phyloP scores from a whole-genome alignment of 1,140 invertebrate genomes.

The Cotesia glomerata region DNA sequence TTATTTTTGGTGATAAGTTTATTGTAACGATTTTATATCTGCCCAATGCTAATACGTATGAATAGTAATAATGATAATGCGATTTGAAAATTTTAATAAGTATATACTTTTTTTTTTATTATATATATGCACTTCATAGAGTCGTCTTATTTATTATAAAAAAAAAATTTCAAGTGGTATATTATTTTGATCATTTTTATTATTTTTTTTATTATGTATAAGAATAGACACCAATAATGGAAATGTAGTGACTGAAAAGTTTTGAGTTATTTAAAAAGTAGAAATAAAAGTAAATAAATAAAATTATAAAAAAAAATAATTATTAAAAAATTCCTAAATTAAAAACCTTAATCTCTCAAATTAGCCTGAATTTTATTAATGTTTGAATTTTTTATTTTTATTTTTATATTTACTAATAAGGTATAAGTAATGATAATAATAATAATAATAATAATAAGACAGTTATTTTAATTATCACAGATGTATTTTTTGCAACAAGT shows the following conservation, averaged over 20 bases:
- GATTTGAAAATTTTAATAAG: neutral
- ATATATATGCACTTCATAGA: neutral
- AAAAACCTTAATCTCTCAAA: too few species aligned
- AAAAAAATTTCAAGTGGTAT: neutral
- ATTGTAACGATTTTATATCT: neutral
- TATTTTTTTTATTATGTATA: constrained; percentile 4
- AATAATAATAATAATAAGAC: constrained; percentile 18
- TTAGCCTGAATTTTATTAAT: too few species aligned
- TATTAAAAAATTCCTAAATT: too few species aligned
- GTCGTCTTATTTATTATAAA: neutral
- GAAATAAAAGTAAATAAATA: constrained; percentile 55
- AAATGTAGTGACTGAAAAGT: constrained; percentile 57
- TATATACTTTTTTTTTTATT: neutral
- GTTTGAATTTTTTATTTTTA: constrained; percentile 26
- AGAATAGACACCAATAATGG: constrained; percentile 51
- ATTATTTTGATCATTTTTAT: constrained; percentile 24
- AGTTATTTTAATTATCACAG: constrained; percentile 34
- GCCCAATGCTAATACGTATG: neutral
- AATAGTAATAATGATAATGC: too few species aligned
- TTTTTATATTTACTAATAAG: neutral
- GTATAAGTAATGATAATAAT: neutral
- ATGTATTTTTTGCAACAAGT: constrained; percentile 38
- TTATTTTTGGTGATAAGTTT: neutral
- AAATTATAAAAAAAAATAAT: constrained; percentile 51
- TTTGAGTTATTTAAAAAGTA: constrained; percentile 57